phyloP scores from a whole-genome alignment of 2,113 vertebrate genomes.

The Oxyruncus cristatus region DNA sequence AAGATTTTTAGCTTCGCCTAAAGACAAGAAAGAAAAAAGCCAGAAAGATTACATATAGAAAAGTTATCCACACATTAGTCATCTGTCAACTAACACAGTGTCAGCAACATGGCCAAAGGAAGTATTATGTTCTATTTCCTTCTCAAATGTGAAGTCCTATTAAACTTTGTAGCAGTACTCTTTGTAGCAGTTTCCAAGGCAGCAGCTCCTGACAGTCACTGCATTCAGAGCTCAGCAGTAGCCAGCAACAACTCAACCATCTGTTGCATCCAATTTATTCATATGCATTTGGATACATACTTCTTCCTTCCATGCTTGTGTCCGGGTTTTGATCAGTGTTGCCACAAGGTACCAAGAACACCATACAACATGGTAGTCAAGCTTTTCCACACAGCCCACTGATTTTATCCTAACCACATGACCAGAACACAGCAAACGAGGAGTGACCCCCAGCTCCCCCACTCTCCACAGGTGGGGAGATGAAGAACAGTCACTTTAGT shows the following conservation, averaged over 20 bases:
- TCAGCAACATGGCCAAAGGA: not conserved
- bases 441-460: not conserved
- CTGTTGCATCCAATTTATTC: not conserved
- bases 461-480: not conserved
- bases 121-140: not conserved
- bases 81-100: not conserved
- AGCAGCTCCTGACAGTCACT: not conserved
- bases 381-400: not conserved
- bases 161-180: not conserved
- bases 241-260: not conserved
- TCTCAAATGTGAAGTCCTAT: not conserved
- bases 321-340: not conserved
- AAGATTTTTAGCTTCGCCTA: slow-evolving; percentile 98
- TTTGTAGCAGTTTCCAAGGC: not conserved
- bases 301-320: not conserved
- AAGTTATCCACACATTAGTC: not conserved
- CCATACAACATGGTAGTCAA: not conserved
- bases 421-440: not conserved
- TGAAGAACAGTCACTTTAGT: not conserved
- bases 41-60: not conserved
- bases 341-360: not conserved
- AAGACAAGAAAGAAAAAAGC: slow-evolving; percentile 3
- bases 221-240: not conserved
- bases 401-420: not conserved
- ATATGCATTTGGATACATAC: not conserved